phyloP scores from a whole-genome alignment of 2,113 vertebrate species.

The Diglossa brunneiventris region DNA sequence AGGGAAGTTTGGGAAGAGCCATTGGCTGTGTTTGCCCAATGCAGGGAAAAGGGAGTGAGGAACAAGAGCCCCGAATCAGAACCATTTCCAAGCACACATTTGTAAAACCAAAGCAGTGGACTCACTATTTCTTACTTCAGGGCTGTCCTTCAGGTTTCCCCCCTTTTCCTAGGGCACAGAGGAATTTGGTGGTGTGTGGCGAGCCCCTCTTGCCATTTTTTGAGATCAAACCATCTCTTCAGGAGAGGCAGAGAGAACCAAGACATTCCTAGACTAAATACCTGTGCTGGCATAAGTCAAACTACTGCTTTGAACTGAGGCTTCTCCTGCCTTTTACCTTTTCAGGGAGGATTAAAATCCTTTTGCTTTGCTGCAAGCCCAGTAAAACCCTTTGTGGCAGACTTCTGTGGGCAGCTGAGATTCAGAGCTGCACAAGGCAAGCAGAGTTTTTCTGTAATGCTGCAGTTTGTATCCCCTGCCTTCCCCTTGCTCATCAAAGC shows the following conservation, averaged over 20 bases:
- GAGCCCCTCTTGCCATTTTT: not conserved
- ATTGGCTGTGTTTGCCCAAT: no score
- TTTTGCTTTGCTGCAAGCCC: constrained; percentile 20
- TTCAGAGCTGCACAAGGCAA: not conserved
- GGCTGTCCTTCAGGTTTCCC: not conserved
- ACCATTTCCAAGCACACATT: not conserved
- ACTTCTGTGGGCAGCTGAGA: not conserved
- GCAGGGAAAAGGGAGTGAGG: not conserved
- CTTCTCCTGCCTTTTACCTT: not conserved
- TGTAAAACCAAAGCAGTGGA: not conserved
- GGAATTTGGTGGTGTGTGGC: not conserved
- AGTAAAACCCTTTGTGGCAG: not conserved
- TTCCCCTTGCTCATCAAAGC: not conserved
- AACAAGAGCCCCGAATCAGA: not conserved
- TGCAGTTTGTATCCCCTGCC: not conserved
- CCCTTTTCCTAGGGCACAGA: not conserved
- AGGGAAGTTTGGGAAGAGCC: not conserved
- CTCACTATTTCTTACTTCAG: not conserved
- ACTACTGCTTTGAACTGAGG: not conserved
- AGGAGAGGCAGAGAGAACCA: not conserved
- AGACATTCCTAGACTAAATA: not conserved
- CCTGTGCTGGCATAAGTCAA: not conserved
- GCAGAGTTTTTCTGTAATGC: not conserved
- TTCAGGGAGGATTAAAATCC: not conserved
- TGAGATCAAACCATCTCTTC: not conserved